phyloP scores from a whole-genome alignment of 2,113 vertebrate species.

The Cardinalis cardinalis region DNA sequence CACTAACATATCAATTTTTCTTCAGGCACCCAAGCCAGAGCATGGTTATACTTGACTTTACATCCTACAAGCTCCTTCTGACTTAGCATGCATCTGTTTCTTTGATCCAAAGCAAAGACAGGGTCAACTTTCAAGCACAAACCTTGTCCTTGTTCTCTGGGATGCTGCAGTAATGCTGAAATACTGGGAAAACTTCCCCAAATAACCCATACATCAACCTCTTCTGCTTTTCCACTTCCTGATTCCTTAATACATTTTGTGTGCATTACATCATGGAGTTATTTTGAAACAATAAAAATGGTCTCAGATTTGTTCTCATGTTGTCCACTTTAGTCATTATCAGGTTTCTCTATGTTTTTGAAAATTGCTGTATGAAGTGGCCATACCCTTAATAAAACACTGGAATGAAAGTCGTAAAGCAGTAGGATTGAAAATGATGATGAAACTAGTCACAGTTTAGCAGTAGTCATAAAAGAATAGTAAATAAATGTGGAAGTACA shows the following conservation, averaged over 20 bases:
- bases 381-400: constrained; percentile 17
- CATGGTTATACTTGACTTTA: not conserved
- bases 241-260: constrained; percentile 8
- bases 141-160: not conserved
- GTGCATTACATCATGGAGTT: not conserved
- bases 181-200: not conserved
- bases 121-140: not conserved
- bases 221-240: not conserved
- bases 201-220: not conserved
- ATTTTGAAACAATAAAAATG: not conserved
- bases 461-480: not conserved
- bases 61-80: not conserved
- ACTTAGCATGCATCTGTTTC: not conserved
- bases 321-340: constrained; percentile 14
- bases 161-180: not conserved
- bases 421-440: constrained; percentile 26
- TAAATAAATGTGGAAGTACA: not conserved
- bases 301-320: not conserved
- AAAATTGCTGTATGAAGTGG: constrained; percentile 36
- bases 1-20: not conserved
- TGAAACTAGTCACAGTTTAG: not conserved
- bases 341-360: constrained; percentile 5
- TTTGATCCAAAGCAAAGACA: not conserved
- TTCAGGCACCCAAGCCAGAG: not conserved
- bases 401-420: constrained; percentile 31